These are phyloP conservation scores for Dascyllus trimaculatus DNA, from an alignment of 2,113 vertebrate species.

Conservation along the genomic window DNA sequence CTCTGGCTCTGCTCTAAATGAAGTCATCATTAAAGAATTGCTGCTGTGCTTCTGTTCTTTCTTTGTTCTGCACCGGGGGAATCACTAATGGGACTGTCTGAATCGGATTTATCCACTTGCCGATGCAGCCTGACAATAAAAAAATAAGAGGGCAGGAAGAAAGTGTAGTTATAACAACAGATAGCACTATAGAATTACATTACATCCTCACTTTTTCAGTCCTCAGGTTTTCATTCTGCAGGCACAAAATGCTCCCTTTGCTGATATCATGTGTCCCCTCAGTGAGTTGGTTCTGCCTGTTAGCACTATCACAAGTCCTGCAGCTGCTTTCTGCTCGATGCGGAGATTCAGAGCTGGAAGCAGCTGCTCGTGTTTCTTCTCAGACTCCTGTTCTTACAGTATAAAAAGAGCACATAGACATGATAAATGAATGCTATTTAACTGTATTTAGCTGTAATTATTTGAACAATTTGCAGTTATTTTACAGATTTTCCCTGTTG, in stretches of 20 bases:
- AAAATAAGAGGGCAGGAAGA: neutral
- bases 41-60: neutral
- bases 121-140: neutral
- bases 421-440: no score
- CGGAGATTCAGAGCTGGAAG: neutral
- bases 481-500: no score
- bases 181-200: slow-evolving; percentile 3
- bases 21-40: neutral
- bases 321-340: neutral
- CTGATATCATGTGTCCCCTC: slow-evolving; percentile 36
- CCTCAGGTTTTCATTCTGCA: slow-evolving; percentile 10
- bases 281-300: slow-evolving; percentile 23
- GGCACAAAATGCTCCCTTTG: neutral
- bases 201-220: slow-evolving; percentile 15
- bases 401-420: neutral
- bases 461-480: no score
- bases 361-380: neutral
- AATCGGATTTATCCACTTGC: neutral
- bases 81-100: neutral
- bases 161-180: neutral
- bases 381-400: neutral
- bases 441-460: no score
- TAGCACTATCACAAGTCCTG: slow-evolving; percentile 9
- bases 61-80: neutral
- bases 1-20: neutral